Percentiles rank a stretch among this genome's conserved stretches.
These are phyloP conservation scores for Pseudorasbora parva DNA, from an alignment of 2,113 vertebrate species.

Conservation along the genomic window DNA sequence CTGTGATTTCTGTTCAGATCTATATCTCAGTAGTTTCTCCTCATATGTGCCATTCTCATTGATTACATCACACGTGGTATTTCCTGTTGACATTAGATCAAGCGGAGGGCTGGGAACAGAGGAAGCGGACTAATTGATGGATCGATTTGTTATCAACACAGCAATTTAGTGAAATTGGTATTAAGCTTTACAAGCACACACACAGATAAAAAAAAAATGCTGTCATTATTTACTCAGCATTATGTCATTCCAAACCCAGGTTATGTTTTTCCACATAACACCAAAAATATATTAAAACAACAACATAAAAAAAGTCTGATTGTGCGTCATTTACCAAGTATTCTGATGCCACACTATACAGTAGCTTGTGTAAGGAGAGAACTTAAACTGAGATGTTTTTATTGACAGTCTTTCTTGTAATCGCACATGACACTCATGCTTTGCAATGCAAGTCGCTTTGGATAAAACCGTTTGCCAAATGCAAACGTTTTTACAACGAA, in stretches of 20 bases:
- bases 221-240: not conserved
- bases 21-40: not conserved
- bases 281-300: not conserved
- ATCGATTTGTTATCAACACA: slow-evolving; percentile 15
- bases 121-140: slow-evolving; percentile 21
- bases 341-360: not conserved
- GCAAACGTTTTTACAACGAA: not conserved
- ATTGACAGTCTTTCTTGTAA: not conserved
- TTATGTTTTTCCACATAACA: not conserved
- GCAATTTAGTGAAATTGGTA: not conserved
- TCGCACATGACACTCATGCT: no score
- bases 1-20: slow-evolving; percentile 13
- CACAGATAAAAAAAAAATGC: not conserved
- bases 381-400: not conserved
- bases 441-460: not conserved
- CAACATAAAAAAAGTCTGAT: not conserved
- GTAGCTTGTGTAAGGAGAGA: not conserved
- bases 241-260: not conserved
- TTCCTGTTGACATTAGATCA: slow-evolving; percentile 43
- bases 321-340: not conserved
- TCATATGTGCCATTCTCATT: slow-evolving; percentile 10
- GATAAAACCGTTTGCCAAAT: not conserved
- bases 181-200: not conserved
- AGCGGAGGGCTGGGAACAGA: slow-evolving; percentile 26
- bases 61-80: slow-evolving; percentile 5